phyloP scores from a whole-genome alignment of 1,140 invertebrate genomes.

The Lineus longissimus region DNA sequence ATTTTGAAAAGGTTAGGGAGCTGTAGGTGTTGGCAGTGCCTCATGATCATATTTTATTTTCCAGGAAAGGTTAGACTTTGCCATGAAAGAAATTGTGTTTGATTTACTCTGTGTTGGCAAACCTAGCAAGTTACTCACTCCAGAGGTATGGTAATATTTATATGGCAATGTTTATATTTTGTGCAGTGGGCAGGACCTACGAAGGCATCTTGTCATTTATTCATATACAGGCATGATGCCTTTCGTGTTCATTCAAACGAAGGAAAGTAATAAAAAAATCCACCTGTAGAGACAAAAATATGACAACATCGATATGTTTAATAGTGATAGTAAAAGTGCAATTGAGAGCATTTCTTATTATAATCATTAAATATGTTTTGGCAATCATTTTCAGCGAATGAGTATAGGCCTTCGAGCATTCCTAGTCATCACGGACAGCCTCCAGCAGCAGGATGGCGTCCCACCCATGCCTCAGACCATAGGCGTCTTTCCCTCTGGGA shows the following conservation, averaged over 20 bases:
- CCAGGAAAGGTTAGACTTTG: slow-evolving; percentile 88
- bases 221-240: slow-evolving; percentile 10
- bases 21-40: not conserved
- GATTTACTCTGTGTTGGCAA: slow-evolving; percentile 93
- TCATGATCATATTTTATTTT: not conserved
- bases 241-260: no score
- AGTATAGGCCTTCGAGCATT: slow-evolving; percentile 93
- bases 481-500: slow-evolving; percentile 88
- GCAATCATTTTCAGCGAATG: slow-evolving; percentile 66
- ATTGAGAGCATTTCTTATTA: no score
- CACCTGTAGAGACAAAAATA: no score
- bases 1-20: not conserved
- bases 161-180: not conserved
- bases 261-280: no score
- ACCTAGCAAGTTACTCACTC: slow-evolving; percentile 81
- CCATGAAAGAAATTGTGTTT: slow-evolving; percentile 98
- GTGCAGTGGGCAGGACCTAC: not conserved
- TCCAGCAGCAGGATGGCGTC: slow-evolving; percentile 97
- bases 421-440: slow-evolving; percentile 93
- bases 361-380: no score
- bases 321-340: no score
- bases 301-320: no score
- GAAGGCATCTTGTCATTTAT: not conserved
- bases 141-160: slow-evolving; percentile 68
- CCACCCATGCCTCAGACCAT: slow-evolving; percentile 95